phyloP scores from a whole-genome alignment of 1,140 invertebrate species.

The Hormaphis cornu region DNA sequence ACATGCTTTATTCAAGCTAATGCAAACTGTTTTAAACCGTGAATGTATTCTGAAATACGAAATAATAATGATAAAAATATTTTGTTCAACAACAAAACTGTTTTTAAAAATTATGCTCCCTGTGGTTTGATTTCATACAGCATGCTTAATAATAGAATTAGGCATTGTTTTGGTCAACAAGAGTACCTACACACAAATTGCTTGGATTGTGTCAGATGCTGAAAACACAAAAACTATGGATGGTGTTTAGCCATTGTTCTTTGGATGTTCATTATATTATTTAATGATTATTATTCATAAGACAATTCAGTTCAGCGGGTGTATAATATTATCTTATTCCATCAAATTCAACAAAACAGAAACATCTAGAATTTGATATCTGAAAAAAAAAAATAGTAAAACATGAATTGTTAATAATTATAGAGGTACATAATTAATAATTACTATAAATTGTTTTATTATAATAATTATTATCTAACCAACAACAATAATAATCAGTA shows the following conservation, averaged over 20 bases:
- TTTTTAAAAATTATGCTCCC: neutral
- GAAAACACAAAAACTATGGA: neutral
- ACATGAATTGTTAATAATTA: neutral
- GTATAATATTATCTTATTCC: neutral
- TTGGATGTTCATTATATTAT: constrained; percentile 9
- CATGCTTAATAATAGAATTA: neutral
- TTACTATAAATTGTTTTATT: too few relatives aligned
- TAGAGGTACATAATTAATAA: too few relatives aligned
- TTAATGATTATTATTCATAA: constrained; percentile 8
- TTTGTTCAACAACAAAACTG: neutral
- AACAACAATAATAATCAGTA: too few relatives aligned
- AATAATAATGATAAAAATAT: neutral
- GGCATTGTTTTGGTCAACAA: neutral
- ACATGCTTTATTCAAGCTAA: constrained; percentile 25
- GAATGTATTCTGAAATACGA: neutral
- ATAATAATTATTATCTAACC: neutral
- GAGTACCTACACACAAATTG: neutral
- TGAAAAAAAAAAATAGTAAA: constrained; percentile 5
- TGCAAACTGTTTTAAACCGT: neutral
- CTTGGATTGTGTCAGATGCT: neutral
- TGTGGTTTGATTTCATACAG: neutral
- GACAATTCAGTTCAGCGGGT: neutral
- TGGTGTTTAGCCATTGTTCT: neutral
- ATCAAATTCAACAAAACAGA: neutral
- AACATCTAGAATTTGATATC: neutral